phyloP scores from a whole-genome alignment of 1,140 invertebrate genomes.

The Caenorhabditis remanei region DNA sequence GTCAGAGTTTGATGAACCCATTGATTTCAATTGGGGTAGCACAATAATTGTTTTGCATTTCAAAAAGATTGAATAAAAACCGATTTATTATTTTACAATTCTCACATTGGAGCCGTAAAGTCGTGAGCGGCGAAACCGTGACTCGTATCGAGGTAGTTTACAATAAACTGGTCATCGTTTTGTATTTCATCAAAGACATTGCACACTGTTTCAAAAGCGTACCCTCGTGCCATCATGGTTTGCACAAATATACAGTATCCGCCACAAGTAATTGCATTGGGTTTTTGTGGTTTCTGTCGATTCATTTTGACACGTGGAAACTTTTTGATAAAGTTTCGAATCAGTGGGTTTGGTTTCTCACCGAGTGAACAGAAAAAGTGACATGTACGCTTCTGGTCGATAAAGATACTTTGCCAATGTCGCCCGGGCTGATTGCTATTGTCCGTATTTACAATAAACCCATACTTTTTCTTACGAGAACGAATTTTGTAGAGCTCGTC shows the following conservation, averaged over 20 bases:
- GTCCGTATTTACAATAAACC: not conserved
- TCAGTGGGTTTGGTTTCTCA: not conserved
- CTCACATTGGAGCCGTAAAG: too few relatives aligned
- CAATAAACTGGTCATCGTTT: not conserved
- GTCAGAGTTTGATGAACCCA: not conserved
- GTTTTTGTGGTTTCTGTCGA: not conserved
- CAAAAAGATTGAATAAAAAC: too few relatives aligned
- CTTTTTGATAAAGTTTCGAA: not conserved
- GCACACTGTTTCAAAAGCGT: not conserved
- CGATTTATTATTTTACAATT: too few relatives aligned
- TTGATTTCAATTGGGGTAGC: slow-evolving; percentile 5
- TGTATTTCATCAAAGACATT: not conserved
- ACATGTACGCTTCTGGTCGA: not conserved
- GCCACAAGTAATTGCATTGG: not conserved
- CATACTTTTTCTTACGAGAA: too few relatives aligned
- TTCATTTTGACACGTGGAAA: not conserved
- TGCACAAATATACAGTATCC: not conserved
- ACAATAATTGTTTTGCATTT: slow-evolving; percentile 7
- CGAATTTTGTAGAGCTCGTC: too few relatives aligned
- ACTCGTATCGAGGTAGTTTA: not conserved
- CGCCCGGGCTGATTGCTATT: not conserved
- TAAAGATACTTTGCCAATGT: not conserved
- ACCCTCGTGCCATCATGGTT: slow-evolving; percentile 6
- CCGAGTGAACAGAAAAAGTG: not conserved
- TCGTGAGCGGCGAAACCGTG: too few relatives aligned